Conservation (phyloP, 2,113 vertebrate genomes). For the Lycaon pictus region DNA sequence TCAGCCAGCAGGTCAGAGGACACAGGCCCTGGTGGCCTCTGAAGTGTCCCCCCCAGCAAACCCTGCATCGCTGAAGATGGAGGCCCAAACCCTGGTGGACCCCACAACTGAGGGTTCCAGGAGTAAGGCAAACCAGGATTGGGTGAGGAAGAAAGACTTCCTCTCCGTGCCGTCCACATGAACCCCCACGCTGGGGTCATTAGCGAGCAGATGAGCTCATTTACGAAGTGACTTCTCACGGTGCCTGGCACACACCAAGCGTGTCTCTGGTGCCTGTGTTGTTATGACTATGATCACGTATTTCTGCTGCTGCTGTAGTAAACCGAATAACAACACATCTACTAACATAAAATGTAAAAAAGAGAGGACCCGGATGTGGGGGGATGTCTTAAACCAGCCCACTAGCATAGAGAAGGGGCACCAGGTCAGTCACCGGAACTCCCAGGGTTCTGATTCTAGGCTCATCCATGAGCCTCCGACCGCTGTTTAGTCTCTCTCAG, state of each 20-base stretch:
- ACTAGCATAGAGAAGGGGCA: background rate
- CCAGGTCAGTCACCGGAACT: background rate
- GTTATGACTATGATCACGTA: background rate
- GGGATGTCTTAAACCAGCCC: background rate
- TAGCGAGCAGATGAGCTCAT: background rate
- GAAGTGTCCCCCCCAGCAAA: background rate
- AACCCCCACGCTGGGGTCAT: background rate
- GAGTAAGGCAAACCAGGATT: slow-evolving; percentile 13
- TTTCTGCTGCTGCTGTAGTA: background rate
- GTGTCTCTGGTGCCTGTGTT: background rate
- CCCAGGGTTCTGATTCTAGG: background rate
- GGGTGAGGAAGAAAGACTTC: slow-evolving; percentile 24
- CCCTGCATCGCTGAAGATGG: background rate
- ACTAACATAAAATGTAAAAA: background rate
- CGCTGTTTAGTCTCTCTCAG: background rate
- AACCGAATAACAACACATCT: background rate
- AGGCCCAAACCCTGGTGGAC: background rate
- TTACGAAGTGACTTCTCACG: background rate
- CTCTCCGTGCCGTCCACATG: background rate
- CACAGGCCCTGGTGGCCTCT: background rate
- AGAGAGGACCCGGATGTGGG: background rate
- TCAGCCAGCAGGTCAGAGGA: slow-evolving; percentile 1
- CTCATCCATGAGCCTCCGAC: background rate
- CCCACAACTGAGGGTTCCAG: background rate
- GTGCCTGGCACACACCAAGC: background rate